A percentile compares a stretch with the other conserved stretches of the same genome.
Evolutionary conservation across 2,888 invertebrate genomes (phyloP).

Genomic region (Lordiphosa andalusiaca): DNA sequence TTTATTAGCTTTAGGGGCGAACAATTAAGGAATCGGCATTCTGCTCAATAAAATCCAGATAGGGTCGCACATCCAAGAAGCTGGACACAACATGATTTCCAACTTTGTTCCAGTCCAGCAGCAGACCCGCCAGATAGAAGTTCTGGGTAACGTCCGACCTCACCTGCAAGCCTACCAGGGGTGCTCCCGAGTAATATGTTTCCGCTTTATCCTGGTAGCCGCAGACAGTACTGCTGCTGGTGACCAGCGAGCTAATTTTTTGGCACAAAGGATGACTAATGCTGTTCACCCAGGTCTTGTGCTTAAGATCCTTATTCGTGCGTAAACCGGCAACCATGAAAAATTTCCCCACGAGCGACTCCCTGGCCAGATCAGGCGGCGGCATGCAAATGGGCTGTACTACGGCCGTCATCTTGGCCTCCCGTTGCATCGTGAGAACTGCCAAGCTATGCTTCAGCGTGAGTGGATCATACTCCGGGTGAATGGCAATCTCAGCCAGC

Average conservation of each 20-base stretch:
- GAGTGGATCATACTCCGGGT: conserved; percentile 53
- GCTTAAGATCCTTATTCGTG: conserved; percentile 14
- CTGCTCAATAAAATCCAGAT: conserved; percentile 44
- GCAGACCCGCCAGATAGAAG: conserved; percentile 49
- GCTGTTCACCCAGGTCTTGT: conserved; percentile 47
- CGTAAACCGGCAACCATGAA: conserved; percentile 44
- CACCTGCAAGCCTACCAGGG: conserved; percentile 53
- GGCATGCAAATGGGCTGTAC: conserved; percentile 61
- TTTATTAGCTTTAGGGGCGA: conserved; percentile 36
- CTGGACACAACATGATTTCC: conserved; percentile 24
- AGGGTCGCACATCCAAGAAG: conserved; percentile 48
- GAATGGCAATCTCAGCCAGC: conserved; percentile 44
- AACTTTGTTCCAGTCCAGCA: conserved; percentile 36
- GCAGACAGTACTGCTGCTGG: conserved; percentile 41
- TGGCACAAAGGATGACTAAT: conserved; percentile 41
- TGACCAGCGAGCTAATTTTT: conserved; percentile 21
- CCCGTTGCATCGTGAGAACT: conserved; percentile 40
- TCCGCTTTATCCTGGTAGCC: conserved; percentile 32
- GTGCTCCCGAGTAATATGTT: conserved; percentile 41
- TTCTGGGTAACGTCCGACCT: conserved; percentile 32
- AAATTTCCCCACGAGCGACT: conserved; percentile 39
- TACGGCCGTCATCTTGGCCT: conserved; percentile 41
- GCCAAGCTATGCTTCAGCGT: conserved; percentile 48
- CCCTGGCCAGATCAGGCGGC: conserved; percentile 27
- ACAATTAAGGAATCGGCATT: conserved; percentile 40